A percentile compares a stretch with the other conserved stretches of the same genome.
These are phyloP conservation scores for Nezara viridula DNA, from an alignment of 2,888 invertebrate genomes.

Conservation along the genomic window DNA sequence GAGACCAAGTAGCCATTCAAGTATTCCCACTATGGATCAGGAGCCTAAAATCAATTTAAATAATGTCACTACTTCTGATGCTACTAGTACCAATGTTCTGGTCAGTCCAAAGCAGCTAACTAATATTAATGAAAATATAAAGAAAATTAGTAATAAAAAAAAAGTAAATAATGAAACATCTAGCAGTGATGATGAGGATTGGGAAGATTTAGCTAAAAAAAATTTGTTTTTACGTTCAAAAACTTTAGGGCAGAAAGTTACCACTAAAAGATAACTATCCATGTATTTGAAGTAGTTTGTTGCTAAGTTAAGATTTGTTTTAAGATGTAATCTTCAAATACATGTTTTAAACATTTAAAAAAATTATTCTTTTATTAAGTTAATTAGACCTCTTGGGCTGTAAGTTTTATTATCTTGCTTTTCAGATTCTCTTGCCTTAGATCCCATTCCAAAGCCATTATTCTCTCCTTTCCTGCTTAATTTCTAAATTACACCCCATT, in stretches of 20 bases:
- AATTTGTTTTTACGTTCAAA: conserved; percentile 31
- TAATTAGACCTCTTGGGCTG: no score
- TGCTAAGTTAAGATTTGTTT: not conserved
- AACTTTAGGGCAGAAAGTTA: conserved; percentile 4
- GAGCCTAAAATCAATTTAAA: not conserved
- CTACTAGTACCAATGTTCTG: not conserved
- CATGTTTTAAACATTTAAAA: not conserved
- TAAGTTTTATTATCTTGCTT: no score
- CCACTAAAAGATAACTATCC: not conserved
- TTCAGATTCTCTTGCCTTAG: no score
- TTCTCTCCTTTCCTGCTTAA: no score
- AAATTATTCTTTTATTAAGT: not conserved
- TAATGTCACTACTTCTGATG: not conserved
- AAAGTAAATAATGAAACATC: conserved; percentile 7
- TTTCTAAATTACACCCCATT: no score
- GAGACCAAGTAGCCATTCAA: not conserved
- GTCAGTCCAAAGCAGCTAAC: not conserved
- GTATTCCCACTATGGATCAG: not conserved
- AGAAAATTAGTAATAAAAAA: not conserved
- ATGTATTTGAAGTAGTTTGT: not conserved
- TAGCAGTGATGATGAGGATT: conserved; percentile 23
- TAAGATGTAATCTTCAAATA: not conserved
- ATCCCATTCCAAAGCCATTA: no score
- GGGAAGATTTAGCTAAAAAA: conserved; percentile 20
- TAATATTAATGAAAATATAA: not conserved